A percentile compares a stretch with the other conserved stretches of the same genome.
Conservation (phyloP, 2,888 invertebrate species). For the Laothoe populi region DNA sequence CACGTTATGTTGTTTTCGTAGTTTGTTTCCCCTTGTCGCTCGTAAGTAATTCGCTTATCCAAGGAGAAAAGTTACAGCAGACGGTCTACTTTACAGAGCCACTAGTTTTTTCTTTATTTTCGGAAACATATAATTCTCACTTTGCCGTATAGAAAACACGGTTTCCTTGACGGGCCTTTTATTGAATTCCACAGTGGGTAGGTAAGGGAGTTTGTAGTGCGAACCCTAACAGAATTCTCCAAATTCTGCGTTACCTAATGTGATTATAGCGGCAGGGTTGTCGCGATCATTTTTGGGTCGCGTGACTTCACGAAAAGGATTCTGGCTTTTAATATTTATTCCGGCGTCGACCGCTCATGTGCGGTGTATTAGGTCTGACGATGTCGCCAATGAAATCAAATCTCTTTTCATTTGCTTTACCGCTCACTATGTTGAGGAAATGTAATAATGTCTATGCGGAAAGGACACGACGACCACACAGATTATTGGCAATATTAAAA, state of each 20-base stretch:
- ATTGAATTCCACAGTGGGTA: conserved; percentile 77
- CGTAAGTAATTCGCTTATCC: conserved; percentile 74
- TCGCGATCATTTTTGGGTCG: conserved; percentile 47
- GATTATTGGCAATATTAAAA: conserved; percentile 1
- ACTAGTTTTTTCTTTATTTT: conserved; percentile 64
- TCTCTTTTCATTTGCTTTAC: background rate
- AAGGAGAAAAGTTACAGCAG: conserved; percentile 68
- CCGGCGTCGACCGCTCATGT: background rate
- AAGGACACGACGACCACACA: background rate
- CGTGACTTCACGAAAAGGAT: conserved; percentile 40
- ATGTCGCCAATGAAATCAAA: conserved; percentile 14
- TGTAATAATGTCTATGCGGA: background rate
- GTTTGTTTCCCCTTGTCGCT: conserved; percentile 72
- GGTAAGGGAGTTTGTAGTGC: conserved; percentile 66
- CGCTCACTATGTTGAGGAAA: background rate
- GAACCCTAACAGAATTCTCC: conserved; percentile 64
- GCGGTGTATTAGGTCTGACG: background rate
- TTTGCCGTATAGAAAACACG: conserved; percentile 67
- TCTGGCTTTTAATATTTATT: conserved; percentile 43
- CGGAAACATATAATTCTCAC: conserved; percentile 75
- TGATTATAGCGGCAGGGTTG: conserved; percentile 55
- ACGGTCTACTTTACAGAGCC: conserved; percentile 64
- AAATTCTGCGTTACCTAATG: conserved; percentile 61
- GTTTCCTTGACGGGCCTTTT: conserved; percentile 66
- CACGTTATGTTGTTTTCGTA: conserved; percentile 69